Conservation (phyloP, 2,113 vertebrate genomes). For the Petaurus breviceps region DNA sequence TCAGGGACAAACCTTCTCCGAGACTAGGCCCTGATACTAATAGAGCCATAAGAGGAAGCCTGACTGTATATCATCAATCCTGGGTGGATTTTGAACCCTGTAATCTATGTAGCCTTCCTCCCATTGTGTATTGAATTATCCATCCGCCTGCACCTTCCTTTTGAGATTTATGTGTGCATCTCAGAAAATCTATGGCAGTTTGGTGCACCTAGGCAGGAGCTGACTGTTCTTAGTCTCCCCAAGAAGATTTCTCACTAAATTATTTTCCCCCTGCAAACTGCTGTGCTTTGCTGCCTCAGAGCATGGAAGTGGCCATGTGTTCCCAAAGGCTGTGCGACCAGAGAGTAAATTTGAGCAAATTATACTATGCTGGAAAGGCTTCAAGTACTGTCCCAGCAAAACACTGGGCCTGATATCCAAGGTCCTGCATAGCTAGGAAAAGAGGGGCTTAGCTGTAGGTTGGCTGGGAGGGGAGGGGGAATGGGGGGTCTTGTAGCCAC, state of each 20-base stretch:
- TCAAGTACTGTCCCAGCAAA: not conserved
- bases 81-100: not conserved
- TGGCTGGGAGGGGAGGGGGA: no score
- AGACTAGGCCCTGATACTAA: not conserved
- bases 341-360: not conserved
- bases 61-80: not conserved
- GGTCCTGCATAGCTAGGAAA: not conserved
- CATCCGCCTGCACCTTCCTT: not conserved
- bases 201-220: not conserved
- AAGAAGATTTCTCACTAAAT: not conserved
- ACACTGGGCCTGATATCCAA: not conserved
- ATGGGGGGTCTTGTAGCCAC: not conserved
- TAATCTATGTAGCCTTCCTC: not conserved
- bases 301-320: not conserved
- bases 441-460: not conserved
- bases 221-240: not conserved
- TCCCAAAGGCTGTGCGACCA: not conserved
- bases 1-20: constrained; percentile 22
- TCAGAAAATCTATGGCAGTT: not conserved
- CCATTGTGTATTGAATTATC: not conserved
- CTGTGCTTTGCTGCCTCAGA: not conserved
- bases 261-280: not conserved
- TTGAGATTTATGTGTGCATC: not conserved
- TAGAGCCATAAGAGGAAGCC: not conserved
- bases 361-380: not conserved